Conservation (phyloP, 1,140 invertebrate genomes). For the Aporrectodea caliginosa region DNA sequence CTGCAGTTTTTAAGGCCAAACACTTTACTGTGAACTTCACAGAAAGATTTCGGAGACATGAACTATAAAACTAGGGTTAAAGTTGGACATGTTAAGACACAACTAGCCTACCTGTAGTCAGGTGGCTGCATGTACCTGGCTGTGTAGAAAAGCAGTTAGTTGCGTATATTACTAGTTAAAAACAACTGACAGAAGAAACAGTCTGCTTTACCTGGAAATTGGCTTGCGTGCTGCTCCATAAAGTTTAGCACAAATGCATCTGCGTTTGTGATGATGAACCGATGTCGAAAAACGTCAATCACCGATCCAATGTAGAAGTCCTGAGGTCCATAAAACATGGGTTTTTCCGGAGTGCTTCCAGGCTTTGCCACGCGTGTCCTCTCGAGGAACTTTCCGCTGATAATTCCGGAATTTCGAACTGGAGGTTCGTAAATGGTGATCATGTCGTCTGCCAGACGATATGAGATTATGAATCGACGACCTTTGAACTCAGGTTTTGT, state of each 20-base stretch:
- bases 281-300: conserved; percentile 51
- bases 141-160: too few species aligned
- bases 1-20: too few species aligned
- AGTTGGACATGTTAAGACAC: too few species aligned
- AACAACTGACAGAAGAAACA: too few species aligned
- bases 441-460: conserved; percentile 55
- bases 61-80: too few species aligned
- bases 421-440: conserved; percentile 55
- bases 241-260: conserved; percentile 55
- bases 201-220: neutral
- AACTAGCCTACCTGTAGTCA: too few species aligned
- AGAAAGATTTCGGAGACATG: too few species aligned
- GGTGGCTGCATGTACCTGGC: too few species aligned
- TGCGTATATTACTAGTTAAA: too few species aligned
- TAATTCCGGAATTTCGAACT: conserved; percentile 54
- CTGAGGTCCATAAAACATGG: conserved; percentile 52
- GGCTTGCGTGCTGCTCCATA: conserved; percentile 43
- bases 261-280: conserved; percentile 54
- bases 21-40: too few species aligned
- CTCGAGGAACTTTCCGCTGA: conserved; percentile 56
- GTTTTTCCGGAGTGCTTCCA: conserved; percentile 44
- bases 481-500: conserved; percentile 49
- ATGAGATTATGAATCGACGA: conserved; percentile 55
- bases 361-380: conserved; percentile 53
- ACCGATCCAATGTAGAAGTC: conserved; percentile 56